phyloP scores from a whole-genome alignment of 2,797 vertebrate species.

The Molothrus ater region DNA sequence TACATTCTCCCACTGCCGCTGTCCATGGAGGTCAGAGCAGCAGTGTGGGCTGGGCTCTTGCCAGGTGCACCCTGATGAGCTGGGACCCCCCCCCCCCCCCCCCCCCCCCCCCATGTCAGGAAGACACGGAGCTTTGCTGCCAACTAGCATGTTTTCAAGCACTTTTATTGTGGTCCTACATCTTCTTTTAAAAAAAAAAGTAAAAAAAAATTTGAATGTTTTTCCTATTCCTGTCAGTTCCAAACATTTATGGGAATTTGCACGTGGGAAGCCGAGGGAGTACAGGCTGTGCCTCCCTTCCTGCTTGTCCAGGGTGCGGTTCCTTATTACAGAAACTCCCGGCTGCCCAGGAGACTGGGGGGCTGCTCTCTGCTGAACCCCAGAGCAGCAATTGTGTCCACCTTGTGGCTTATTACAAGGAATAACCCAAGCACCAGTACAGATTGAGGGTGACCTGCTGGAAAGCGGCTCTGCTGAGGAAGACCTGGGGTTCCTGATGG shows the following conservation, averaged over 20 bases:
- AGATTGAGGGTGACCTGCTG: background rate
- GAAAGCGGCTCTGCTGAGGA: background rate
- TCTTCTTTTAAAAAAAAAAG: background rate
- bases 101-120: rapidly evolving
- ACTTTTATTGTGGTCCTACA: background rate
- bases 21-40: rapidly evolving
- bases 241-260: background rate
- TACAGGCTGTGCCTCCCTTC: rapidly evolving
- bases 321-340: background rate
- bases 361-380: rapidly evolving
- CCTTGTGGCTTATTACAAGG: background rate
- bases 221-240: background rate
- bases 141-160: rapidly evolving
- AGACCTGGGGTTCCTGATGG: background rate
- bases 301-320: too few species aligned
- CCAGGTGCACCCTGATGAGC: background rate
- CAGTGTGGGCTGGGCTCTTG: rapidly evolving
- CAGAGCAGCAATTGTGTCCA: background rate
- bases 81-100: rapidly evolving
- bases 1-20: rapidly evolving
- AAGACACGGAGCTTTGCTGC: rapidly evolving
- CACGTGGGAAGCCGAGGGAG: rapidly evolving
- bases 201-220: background rate
- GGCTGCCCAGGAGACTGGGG: rapidly evolving
- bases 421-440: background rate